Percentiles rank a stretch among this genome's conserved stretches.
Evolutionary conservation across 1,140 invertebrate species (phyloP).

Genomic region (Bombus fervidus): DNA sequence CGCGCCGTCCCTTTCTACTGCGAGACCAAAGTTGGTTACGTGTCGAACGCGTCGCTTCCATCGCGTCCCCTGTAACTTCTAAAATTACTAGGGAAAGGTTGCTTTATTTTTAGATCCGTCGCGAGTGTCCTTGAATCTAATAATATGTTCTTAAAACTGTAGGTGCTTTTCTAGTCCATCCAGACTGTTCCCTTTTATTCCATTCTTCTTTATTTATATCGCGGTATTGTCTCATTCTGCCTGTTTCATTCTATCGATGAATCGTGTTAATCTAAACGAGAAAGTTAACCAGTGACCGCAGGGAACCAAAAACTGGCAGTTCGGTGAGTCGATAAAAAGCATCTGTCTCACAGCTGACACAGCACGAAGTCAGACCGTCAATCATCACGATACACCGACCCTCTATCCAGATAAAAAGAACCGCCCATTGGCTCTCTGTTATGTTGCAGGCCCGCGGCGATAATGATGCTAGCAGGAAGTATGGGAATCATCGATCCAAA

Average conservation of each 20-base stretch:
- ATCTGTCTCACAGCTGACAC: conserved; percentile 11
- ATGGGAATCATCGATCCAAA: conserved; percentile 28
- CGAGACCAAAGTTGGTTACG: not conserved
- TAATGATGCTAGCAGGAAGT: conserved; percentile 15
- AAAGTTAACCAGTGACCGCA: not conserved
- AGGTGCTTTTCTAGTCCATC: not conserved
- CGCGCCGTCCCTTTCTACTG: not conserved
- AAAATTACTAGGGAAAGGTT: not conserved
- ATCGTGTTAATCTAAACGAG: not conserved
- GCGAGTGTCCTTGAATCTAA: not conserved
- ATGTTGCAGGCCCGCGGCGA: not conserved
- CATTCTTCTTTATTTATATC: not conserved
- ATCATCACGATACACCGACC: conserved; percentile 23
- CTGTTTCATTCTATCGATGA: not conserved
- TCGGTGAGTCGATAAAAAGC: conserved; percentile 5
- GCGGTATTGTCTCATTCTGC: not conserved
- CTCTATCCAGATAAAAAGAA: conserved; percentile 26
- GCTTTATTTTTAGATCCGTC: not conserved
- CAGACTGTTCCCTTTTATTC: not conserved
- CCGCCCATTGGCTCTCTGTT: conserved; percentile 28
- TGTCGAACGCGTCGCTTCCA: not conserved
- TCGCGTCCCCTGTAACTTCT: not conserved
- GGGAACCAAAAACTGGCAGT: not conserved
- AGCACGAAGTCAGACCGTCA: conserved; percentile 15
- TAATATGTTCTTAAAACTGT: not conserved